Evolutionary conservation across 2,797 vertebrate genomes (phyloP), one percentile per base, ranked within the genome.

Genomic region (Thalassophryne amazonica): DNA sequence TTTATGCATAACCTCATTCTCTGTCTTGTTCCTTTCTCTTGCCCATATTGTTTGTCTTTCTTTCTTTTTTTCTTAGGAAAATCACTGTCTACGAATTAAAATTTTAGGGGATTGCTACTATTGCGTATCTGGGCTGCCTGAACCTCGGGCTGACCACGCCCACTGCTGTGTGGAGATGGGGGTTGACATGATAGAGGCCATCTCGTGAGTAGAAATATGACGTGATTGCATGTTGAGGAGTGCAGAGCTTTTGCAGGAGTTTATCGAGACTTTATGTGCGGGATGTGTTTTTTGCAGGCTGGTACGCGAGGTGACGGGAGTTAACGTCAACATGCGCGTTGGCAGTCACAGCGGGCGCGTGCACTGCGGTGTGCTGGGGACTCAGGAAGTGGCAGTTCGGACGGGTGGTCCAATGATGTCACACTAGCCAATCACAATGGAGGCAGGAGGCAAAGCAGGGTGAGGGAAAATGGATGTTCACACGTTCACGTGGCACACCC

Each of bases 101-200:
- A 98, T 98, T 80, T 84, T 98, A 66, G 96, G 96, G 0, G 96
- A 98, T 85, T 98, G 96, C 86, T 98, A 98, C 81, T 98, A 98
- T 52, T 97, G 95, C 21, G 96, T 98, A 73, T 98, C 96, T 0
- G 96, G 96, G 40, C 84, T 98, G 67, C 96, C 96, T 0, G 96
- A 98, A 73, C 93, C 96, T 1, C 90, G 96, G 0, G 93, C 94
- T 0, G 96, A 98, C 86, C 96, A 98, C 8, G 96, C 96, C 7
- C 96, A 98, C 88, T 98, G 96, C 89, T 98, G 96, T 0, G 96
- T 98, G 77, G 95, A 98, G 86, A 98, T 98, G 95, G 96, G 96
- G 0, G 94, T 98, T 0, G 95, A 98, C 89, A 98, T 98, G 96
- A 98, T 98, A 0, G 95, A 96, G 79, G 95, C 96, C 59, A 98